A percentile compares a stretch with the other conserved stretches of the same genome.
phyloP scores from a whole-genome alignment of 2,888 invertebrate genomes.

The Lagria hirta region DNA sequence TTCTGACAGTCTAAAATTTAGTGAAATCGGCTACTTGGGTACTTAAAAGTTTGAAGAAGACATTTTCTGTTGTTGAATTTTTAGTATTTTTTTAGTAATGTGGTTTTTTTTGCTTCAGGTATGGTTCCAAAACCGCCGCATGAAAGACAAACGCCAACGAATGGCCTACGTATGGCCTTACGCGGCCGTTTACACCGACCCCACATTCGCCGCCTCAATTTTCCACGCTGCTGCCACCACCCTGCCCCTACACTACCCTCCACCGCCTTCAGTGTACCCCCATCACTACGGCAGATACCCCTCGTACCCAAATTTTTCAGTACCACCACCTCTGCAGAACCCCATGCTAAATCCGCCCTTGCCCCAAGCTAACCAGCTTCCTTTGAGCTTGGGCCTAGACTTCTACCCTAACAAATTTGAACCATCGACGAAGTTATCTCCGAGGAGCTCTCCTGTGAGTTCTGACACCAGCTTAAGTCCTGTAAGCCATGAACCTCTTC shows the following conservation, averaged over 20 bases:
- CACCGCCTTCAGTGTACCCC: slow-evolving; percentile 62
- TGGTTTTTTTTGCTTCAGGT: slow-evolving; percentile 66
- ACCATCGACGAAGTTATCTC: slow-evolving; percentile 39
- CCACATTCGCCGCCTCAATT: slow-evolving; percentile 88
- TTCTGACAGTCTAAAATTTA: too few species aligned
- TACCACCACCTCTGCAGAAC: slow-evolving; percentile 53
- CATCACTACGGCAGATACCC: slow-evolving; percentile 62
- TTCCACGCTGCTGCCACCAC: slow-evolving; percentile 83
- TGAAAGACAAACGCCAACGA: slow-evolving; percentile 97
- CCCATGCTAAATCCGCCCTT: slow-evolving; percentile 40
- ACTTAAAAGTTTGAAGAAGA: too few species aligned
- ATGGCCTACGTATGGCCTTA: slow-evolving; percentile 96
- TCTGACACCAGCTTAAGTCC: slow-evolving; percentile 53
- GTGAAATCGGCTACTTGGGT: too few species aligned
- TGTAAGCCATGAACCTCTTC: slow-evolving; percentile 44
- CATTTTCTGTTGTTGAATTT: too few species aligned
- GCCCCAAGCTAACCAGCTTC: slow-evolving; percentile 47
- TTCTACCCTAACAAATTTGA: slow-evolving; percentile 32
- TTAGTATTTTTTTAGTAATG: too few species aligned
- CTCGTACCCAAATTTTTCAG: slow-evolving; percentile 50
- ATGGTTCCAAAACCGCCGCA: slow-evolving; percentile 96
- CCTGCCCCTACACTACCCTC: slow-evolving; percentile 57
- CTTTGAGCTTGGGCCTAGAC: slow-evolving; percentile 42
- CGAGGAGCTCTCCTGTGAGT: slow-evolving; percentile 46
- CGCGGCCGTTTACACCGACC: slow-evolving; percentile 91